These are phyloP conservation scores for Todiramphus chloris DNA, from an alignment of 2,113 vertebrate genomes.

Conservation along the genomic window DNA sequence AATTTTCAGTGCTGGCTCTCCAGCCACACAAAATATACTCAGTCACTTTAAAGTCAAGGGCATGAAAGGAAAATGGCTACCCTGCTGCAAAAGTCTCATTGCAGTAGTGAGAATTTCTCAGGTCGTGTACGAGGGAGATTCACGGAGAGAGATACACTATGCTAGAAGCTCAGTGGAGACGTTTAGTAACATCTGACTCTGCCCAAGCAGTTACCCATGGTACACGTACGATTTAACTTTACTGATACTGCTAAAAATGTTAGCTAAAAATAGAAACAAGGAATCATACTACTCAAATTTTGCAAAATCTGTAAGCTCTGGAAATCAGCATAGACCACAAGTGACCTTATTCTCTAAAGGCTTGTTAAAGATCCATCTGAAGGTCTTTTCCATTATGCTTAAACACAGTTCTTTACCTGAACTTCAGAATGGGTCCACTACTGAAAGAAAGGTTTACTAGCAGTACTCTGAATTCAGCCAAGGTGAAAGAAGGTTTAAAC, in stretches of 20 bases:
- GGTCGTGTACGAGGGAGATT: conserved; percentile 41
- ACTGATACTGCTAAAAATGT: neutral
- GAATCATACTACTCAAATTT: conserved; percentile 8
- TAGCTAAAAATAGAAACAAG: conserved; percentile 33
- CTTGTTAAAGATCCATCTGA: neutral
- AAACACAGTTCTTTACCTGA: conserved; percentile 1
- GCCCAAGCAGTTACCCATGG: conserved; percentile 19
- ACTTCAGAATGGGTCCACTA: neutral
- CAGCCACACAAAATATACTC: conserved; percentile 49
- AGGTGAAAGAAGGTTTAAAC: conserved; percentile 28
- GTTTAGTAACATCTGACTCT: conserved; percentile 25
- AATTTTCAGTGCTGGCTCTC: neutral
- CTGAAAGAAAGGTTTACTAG: conserved; percentile 6
- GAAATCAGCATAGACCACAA: conserved; percentile 3
- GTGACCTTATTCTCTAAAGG: conserved; percentile 1
- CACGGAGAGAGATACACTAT: neutral
- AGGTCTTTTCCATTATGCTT: neutral
- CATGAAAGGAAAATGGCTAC: conserved; percentile 81
- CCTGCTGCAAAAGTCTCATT: conserved; percentile 63
- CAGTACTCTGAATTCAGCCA: conserved; percentile 40
- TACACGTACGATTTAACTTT: neutral
- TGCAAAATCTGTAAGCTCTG: conserved; percentile 31
- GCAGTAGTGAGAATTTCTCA: conserved; percentile 59
- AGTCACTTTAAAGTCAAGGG: conserved; percentile 70
- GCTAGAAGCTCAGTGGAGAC: conserved; percentile 37